Base-by-base conservation (phyloP, 2,113 vertebrate genomes). In the Cyanoramphus novaezelandiae region DNA sequence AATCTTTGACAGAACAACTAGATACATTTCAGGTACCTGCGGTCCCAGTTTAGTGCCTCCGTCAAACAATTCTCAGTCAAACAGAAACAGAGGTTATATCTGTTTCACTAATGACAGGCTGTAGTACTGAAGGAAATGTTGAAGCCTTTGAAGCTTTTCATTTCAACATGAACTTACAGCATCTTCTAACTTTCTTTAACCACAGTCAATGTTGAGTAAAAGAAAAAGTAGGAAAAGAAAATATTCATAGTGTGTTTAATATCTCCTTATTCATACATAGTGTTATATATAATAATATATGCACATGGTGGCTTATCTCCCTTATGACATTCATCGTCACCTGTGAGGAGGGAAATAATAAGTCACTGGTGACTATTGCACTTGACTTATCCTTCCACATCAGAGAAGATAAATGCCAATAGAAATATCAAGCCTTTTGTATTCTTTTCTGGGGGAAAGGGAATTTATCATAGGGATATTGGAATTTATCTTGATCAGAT, bases 341-440 rank as follows among this genome's bases (percentile, higher is more conserved):
- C 88, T 93, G 88, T 92, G 91, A 93, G 82, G 35, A 92, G 82
- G 95, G 96, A 93, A 97, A 88, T 88, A 97, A 92, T 94, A 97
- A 96, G 72, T 97, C 95, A 80, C 71, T 92, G 67, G 75, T 94
- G 92, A 94, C 86, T 97, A 93, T 31, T 94, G 92, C 91, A 97
- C 82, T 93, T 97, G 90, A 84, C 77, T 95, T 97, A 97, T 94
- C 91, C 96, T 88, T 97, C 89, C 82, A 89, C 90, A 93, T 78
- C 88, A 96, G 43, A 92, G 85, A 96, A 97, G 97, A 97, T 97
- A 97, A 96, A 97, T 97, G 93, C 95, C 90, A 96, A 93, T 88
- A 92, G 82, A 75, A 88, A 91, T 86, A 97, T 97, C 96, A 96
- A 93, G 67, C 83, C 79, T 92, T 95, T 95, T 96, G 72, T 96